These are phyloP conservation scores for Rhizoglyphus robini DNA, from an alignment of 1,140 invertebrate genomes.

Conservation along the genomic window DNA sequence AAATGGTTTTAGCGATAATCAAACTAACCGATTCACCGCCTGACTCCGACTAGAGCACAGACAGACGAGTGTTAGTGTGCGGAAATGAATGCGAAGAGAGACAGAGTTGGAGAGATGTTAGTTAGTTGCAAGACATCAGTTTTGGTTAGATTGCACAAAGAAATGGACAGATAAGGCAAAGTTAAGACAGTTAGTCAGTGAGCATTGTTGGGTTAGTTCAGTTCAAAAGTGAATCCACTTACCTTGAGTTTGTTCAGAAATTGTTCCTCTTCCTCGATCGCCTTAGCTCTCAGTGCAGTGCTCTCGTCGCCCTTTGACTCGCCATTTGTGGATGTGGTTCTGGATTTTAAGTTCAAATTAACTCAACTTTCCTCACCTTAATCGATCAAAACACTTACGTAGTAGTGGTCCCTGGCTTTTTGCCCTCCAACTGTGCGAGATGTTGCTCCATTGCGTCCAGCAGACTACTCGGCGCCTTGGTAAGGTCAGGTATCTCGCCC, in stretches of 20 bases:
- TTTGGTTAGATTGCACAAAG: not conserved
- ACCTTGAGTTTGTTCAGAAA: constrained; percentile 91
- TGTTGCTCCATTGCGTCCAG: constrained; percentile 95
- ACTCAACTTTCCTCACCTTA: not conserved
- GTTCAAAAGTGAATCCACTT: too few species aligned
- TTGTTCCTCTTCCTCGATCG: constrained; percentile 83
- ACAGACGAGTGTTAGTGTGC: not conserved
- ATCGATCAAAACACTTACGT: not conserved
- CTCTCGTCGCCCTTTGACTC: constrained; percentile 29
- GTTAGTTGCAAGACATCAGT: not conserved
- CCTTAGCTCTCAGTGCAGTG: constrained; percentile 64
- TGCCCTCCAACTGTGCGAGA: constrained; percentile 77
- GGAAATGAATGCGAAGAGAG: constrained; percentile 23
- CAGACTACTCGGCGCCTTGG: constrained; percentile 95
- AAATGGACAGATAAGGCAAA: not conserved
- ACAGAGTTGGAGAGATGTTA: constrained; percentile 2
- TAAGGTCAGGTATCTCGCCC: constrained; percentile 95
- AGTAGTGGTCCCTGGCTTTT: constrained; percentile 50
- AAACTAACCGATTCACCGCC: not conserved
- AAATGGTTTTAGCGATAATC: not conserved
- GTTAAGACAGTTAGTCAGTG: too few species aligned
- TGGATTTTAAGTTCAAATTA: not conserved
- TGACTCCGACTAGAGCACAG: not conserved
- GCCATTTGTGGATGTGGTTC: not conserved
- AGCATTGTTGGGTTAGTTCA: too few species aligned